Percentiles rank a stretch among this genome's conserved stretches.
Evolutionary conservation across 2,888 invertebrate genomes (phyloP).

Genomic region (Cryptus viduatorius): DNA sequence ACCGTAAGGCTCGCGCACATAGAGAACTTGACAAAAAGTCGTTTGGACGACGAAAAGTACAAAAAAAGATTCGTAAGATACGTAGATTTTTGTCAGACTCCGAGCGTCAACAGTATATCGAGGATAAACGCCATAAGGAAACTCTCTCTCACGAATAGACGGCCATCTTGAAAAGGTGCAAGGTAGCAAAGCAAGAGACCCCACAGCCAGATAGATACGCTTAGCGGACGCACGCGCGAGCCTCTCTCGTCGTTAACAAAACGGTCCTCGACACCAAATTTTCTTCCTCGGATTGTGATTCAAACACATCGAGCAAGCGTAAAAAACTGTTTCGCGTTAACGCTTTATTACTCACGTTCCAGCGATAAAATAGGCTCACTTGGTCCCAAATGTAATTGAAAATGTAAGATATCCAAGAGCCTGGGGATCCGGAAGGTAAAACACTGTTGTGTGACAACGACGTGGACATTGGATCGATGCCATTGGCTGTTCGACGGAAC

Average conservation of each 20-base stretch:
- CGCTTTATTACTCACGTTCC: constrained; percentile 77
- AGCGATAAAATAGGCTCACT: constrained; percentile 75
- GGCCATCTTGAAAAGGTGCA: constrained; percentile 80
- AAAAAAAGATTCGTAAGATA: background rate
- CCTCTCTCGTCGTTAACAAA: constrained; percentile 52
- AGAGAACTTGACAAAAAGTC: background rate
- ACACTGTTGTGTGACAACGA: constrained; percentile 82
- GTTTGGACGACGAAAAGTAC: background rate
- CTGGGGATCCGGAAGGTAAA: constrained; percentile 77
- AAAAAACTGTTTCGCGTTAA: background rate
- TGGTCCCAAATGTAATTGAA: constrained; percentile 79
- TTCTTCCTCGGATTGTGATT: background rate
- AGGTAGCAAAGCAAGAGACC: constrained; percentile 33
- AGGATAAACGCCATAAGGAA: constrained; percentile 77
- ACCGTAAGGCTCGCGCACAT: constrained; percentile 3
- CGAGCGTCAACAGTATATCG: background rate
- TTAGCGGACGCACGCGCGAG: constrained; percentile 77
- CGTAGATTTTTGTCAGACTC: background rate
- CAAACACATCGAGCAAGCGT: background rate
- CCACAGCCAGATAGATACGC: constrained; percentile 35
- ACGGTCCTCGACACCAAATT: background rate
- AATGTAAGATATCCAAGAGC: constrained; percentile 78
- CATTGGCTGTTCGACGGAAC: constrained; percentile 75
- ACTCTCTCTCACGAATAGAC: constrained; percentile 76
- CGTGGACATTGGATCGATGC: constrained; percentile 81